Evolutionary conservation across 2,797 vertebrate genomes (phyloP), one percentile per base, ranked within the genome.

Genomic region (Gephyroberyx darwinii): DNA sequence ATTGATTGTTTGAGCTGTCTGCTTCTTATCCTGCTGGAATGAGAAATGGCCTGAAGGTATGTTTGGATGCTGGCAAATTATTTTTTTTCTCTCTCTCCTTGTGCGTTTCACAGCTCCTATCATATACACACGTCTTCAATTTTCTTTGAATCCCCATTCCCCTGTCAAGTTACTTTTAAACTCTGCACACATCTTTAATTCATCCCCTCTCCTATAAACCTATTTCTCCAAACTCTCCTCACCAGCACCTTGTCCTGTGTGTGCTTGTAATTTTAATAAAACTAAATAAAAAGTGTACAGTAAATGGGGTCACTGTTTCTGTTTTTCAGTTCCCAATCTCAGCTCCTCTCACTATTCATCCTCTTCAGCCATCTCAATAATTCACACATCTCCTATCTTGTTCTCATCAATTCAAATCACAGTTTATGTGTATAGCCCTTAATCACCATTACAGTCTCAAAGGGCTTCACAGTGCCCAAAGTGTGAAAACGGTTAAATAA

Each of bases 331-430:
- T 55, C 16, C 31, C n/a, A 20, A 37, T 31, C 66, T 61, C 60
- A 31, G n/a, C 20, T 43, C 52, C 41, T 66, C n/a, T 60, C 19
- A 7, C 52, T 6, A 53, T 65, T 71, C 65, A 75, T 69, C 22
- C 10, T 43, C n/a, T 53, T 12, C 30, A 68, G 14, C 16, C 41
- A n/a, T 37, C 16, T 77, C 39, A 50, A 60, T 80, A 71, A 71
- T 66, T 63, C 20, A 41, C 30, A 20, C 19, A 43, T 5, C 16
- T 30, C 19, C 6, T 33, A 22, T 10, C 19, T n/a, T 61, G 1
- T 54, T 31, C 17, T 30, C 14, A 19, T 71, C 14, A n/a, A n/a
- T n/a, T n/a, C n/a, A n/a, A n/a, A n/a, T n/a, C n/a, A n/a, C n/a
- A n/a, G n/a, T n/a, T n/a, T n/a, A n/a, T n/a, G n/a, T n/a, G n/a